Evolutionary conservation across 1,140 invertebrate species (phyloP), one percentile per base, ranked within the genome.

Genomic region (Idris sp.): DNA sequence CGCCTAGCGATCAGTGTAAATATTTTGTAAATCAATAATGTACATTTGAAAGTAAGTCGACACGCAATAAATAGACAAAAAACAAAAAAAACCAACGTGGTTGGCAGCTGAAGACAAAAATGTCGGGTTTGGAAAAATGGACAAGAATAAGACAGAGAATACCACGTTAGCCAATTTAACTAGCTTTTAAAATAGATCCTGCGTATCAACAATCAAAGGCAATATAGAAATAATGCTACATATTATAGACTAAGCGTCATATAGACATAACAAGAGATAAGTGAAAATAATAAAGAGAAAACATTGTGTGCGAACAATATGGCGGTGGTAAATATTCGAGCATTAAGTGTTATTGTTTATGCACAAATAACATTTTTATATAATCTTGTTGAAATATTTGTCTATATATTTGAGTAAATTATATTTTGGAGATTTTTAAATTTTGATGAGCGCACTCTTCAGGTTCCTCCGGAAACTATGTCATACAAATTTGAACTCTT

Each of bases 131-230:
- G n/a, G n/a, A n/a, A n/a, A n/a, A n/a, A n/a, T n/a, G n/a, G n/a
- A 9, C 26, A 15, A 46, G 13, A 15, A 19, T 26, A 56, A 3
- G 13, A 22, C 19, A 22, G 6, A 22, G 6, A 22, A 48, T 16
- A 43, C 61, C 56, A 58, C 61, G 46, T 46, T 62, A 72, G 51
- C 58, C 43, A 43, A 76, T 72, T 56, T 38, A 69, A 56, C 28
- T 78, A 81, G 59, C 64, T 77, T 43, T 58, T 78, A 74, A 74
- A 53, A 51, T 74, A 73, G 73, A 38, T 35, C 67, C 48, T 74
- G 81, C 72, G 79, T 83, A 77, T 81, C 68, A 81, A 78, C 80
- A 82, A 81, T 81, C 79, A 81, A 78, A 82, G 74, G 68, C 73
- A 77, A 75, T 73, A 72, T 73, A 36, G 43, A 73, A 69, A 25